A percentile compares a stretch with the other conserved stretches of the same genome.
Conservation (phyloP, 2,113 vertebrate species). For the Calcarius ornatus region DNA sequence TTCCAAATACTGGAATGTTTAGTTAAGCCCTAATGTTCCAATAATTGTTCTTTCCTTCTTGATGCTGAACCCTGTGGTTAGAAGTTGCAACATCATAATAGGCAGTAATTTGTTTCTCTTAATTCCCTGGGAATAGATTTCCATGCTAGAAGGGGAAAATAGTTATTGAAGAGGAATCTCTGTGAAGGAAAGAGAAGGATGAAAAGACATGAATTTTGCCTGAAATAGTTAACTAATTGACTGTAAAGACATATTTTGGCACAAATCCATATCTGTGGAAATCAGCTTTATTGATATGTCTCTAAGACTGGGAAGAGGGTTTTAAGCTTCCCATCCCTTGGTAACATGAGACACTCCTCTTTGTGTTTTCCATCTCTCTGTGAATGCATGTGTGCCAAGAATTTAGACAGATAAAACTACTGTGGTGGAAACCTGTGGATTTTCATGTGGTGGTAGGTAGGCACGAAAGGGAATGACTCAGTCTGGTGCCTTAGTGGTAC, state of each 20-base stretch:
- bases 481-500: not conserved
- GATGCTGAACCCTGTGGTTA: conserved; percentile 21
- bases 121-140: conserved; percentile 22
- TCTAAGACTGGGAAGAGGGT: not conserved
- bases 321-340: not conserved
- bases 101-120: conserved; percentile 38
- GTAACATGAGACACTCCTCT: not conserved
- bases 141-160: not conserved
- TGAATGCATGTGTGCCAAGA: not conserved
- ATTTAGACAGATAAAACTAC: not conserved
- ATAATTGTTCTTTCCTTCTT: conserved; percentile 49
- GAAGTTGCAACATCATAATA: conserved; percentile 27
- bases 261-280: not conserved
- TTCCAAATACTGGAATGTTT: conserved; percentile 14
- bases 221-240: not conserved
- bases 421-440: not conserved
- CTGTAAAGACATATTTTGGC: not conserved
- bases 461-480: not conserved
- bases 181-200: not conserved
- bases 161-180: not conserved
- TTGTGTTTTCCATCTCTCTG: not conserved
- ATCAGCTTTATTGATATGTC: not conserved
- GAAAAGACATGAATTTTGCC: not conserved
- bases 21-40: conserved; percentile 30
- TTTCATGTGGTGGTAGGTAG: not conserved